Percentiles rank a stretch among this genome's conserved stretches.
Evolutionary conservation across 2,113 vertebrate genomes (phyloP).

Genomic region (Oryzias celebensis): DNA sequence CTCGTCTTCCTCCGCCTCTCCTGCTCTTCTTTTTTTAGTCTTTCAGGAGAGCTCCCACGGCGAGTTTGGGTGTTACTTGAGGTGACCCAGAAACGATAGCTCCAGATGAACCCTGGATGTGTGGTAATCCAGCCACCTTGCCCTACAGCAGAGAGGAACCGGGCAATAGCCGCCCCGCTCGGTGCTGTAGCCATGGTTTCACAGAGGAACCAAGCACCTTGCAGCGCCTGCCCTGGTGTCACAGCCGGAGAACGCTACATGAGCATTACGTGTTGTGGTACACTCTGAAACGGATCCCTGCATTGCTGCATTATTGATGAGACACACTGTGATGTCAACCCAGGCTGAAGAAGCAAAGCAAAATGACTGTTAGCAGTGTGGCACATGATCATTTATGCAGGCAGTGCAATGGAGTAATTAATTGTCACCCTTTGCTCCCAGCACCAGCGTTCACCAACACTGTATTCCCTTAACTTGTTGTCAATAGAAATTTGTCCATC

Average conservation of each 20-base stretch:
- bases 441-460: constrained; percentile 40
- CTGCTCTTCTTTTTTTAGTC: constrained; percentile 12
- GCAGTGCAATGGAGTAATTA: constrained; percentile 64
- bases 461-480: constrained; percentile 29
- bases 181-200: constrained; percentile 33
- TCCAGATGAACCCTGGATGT: constrained; percentile 70
- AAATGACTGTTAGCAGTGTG: constrained; percentile 68
- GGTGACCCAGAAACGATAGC: constrained; percentile 74
- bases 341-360: constrained; percentile 71
- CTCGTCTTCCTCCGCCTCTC: constrained; percentile 22
- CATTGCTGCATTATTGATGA: constrained; percentile 75
- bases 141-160: constrained; percentile 57
- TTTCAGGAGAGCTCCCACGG: constrained; percentile 48
- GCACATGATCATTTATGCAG: constrained; percentile 65
- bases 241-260: constrained; percentile 33
- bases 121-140: constrained; percentile 61
- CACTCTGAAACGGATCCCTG: constrained; percentile 68
- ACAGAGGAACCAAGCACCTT: constrained; percentile 21
- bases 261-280: constrained; percentile 35
- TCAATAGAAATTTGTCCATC: constrained; percentile 38
- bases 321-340: constrained; percentile 72
- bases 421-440: constrained; percentile 62
- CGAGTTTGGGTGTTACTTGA: constrained; percentile 60
- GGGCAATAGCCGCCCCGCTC: constrained; percentile 19
- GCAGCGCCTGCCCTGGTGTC: constrained; percentile 46